These are phyloP conservation scores for Neosilurus hyrtlii DNA, from an alignment of 2,797 vertebrate genomes.

Conservation along the genomic window DNA sequence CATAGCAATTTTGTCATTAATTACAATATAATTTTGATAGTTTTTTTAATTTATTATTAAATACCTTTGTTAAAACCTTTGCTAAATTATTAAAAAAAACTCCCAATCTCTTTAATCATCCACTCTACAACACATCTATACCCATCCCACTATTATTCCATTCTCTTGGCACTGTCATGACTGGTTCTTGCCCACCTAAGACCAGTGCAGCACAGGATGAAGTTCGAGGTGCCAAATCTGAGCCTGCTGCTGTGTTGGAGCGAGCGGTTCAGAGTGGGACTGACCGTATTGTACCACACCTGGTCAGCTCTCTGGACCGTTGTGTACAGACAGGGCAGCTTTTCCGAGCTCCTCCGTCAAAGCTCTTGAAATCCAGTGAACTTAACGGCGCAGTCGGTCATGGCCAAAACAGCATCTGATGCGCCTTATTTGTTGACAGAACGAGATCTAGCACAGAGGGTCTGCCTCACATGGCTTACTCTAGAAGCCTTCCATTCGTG, in stretches of 20 bases:
- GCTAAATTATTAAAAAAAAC: neutral
- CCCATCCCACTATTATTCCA: slow-evolving; percentile 29
- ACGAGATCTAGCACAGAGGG: slow-evolving; percentile 75
- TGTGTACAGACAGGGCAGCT: slow-evolving; percentile 41
- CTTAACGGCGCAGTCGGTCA: slow-evolving; percentile 67
- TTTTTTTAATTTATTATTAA: neutral
- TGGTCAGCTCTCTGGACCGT: slow-evolving; percentile 41
- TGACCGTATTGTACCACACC: slow-evolving; percentile 57
- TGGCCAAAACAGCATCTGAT: slow-evolving; percentile 81
- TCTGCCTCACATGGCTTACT: slow-evolving; percentile 71
- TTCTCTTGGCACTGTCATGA: slow-evolving; percentile 50
- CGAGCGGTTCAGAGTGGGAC: slow-evolving; percentile 34
- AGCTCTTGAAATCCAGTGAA: slow-evolving; percentile 75
- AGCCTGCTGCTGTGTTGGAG: slow-evolving; percentile 33
- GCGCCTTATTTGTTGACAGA: slow-evolving; percentile 80
- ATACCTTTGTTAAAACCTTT: neutral
- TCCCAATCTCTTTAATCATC: neutral
- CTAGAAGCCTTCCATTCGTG: slow-evolving; percentile 58
- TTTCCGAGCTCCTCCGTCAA: slow-evolving; percentile 58
- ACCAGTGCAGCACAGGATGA: slow-evolving; percentile 6
- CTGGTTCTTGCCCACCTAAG: slow-evolving; percentile 44
- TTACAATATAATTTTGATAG: neutral
- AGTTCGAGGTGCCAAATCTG: slow-evolving; percentile 29
- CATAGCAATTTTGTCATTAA: neutral
- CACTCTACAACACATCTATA: slow-evolving; percentile 5